Evolutionary conservation across 2,888 invertebrate genomes (phyloP), one percentile per base, ranked within the genome.

Genomic region (Deilephila elpenor): DNA sequence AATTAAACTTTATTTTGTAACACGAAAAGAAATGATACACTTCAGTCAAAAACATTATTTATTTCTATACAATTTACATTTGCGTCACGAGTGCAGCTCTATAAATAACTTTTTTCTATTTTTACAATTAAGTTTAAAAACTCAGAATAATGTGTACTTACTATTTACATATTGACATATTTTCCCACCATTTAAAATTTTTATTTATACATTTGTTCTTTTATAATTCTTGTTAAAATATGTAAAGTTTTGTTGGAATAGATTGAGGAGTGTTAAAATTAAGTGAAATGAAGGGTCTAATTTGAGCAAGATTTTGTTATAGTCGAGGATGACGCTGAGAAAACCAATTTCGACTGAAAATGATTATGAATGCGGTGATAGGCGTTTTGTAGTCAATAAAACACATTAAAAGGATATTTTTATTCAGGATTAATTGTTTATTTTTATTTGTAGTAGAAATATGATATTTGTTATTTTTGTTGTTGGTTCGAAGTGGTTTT

Each of bases 41-140:
- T 75, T 78, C 80, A 84, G 85, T 89, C 84, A 89, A 91, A 91
- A 91, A 91, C 89, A 90, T 89, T 84, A 82, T 93, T 93, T 92
- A 91, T 92, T 92, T 89, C 89, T 91, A 90, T 92, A 92, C 88
- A 92, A 91, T 91, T 88, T 90, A 92, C 91, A 91, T 87, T 80
- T 85, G 88, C 90, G 85, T 86, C 82, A 86, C 84, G 83, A 84
- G 87, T 91, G 92, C 89, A 89, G 88, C 88, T 85, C 84, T 89
- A 86, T 87, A 86, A 83, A 86, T 88, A 86, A 83, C 81, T 84
- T 84, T 75, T n/a, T 77, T 75, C 78, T 67, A 51, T 73, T 78
- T 71, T 77, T 76, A 80, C 74, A 77, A 80, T 81, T 70, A 71
- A 72, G 7, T 51, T 64, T 74, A 78, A 79, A 80, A 83, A 78